phyloP scores from a whole-genome alignment of 2,797 vertebrate genomes.

The Sphenopsis melanotis region DNA sequence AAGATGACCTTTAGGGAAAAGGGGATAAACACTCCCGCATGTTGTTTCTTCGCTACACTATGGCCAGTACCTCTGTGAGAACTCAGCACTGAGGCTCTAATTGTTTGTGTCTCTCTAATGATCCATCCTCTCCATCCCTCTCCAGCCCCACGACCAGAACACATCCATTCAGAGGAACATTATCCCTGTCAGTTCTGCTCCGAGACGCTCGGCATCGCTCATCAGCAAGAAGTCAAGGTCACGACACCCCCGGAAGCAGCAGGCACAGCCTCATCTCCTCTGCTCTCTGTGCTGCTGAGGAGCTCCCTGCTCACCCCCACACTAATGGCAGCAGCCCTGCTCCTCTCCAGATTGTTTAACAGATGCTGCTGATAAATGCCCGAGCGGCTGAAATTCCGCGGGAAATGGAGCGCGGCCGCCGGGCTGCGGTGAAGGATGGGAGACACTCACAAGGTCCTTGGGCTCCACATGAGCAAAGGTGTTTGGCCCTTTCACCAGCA shows the following conservation, averaged over 20 bases:
- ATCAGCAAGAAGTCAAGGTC: background rate
- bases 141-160: background rate
- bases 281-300: background rate
- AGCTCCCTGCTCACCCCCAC: background rate
- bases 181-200: background rate
- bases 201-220: background rate
- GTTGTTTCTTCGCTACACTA: background rate
- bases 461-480: background rate
- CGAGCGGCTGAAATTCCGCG: constrained; percentile 21
- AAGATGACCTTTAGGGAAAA: background rate
- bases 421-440: background rate
- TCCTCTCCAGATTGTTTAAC: constrained; percentile 63
- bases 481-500: background rate
- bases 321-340: constrained; percentile 21
- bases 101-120: constrained; percentile 9
- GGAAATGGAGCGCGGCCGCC: constrained; percentile 54
- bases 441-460: constrained; percentile 26
- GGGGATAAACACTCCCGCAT: too few species aligned
- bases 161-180: constrained; percentile 22
- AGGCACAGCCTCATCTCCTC: background rate
- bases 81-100: background rate
- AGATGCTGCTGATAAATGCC: constrained; percentile 61
- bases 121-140: background rate
- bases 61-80: background rate
- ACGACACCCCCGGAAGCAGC: background rate